These are phyloP conservation scores for Macrobrachium nipponense DNA, from an alignment of 1,140 invertebrate species.

Conservation along the genomic window DNA sequence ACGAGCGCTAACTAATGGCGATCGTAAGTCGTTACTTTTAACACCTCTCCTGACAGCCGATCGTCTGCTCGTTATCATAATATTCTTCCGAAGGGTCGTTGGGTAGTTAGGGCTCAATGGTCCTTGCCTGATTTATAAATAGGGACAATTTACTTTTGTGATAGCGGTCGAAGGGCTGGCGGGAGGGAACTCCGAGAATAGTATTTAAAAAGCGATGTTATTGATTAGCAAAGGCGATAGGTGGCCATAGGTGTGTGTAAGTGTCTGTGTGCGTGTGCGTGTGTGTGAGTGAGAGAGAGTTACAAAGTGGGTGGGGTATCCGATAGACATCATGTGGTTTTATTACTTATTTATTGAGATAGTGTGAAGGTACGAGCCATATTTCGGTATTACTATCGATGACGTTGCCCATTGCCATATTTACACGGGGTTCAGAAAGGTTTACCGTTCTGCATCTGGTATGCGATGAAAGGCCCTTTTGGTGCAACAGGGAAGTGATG, in stretches of 20 bases:
- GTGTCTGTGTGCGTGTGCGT: neutral
- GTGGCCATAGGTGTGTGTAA: neutral
- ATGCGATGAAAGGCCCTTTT: too few species aligned
- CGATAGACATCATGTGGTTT: too few species aligned
- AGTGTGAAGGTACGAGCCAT: too few species aligned
- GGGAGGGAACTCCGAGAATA: neutral
- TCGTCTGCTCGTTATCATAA: constrained; percentile 41
- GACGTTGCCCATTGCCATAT: too few species aligned
- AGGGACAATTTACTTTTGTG: constrained; percentile 30
- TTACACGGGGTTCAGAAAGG: too few species aligned
- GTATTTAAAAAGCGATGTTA: constrained; percentile 14
- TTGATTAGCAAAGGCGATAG: constrained; percentile 11
- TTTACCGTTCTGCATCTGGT: too few species aligned
- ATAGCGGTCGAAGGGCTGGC: neutral
- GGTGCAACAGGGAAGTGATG: too few species aligned
- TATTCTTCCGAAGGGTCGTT: constrained; percentile 18
- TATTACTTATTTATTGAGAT: too few species aligned
- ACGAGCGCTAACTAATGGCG: constrained; percentile 30
- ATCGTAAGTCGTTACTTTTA: constrained; percentile 46
- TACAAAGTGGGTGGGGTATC: neutral
- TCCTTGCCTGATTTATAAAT: constrained; percentile 31
- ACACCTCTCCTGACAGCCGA: constrained; percentile 40
- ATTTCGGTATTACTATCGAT: too few species aligned
- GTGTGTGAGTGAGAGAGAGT: neutral
- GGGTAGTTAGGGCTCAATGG: constrained; percentile 30